These are phyloP conservation scores for Maniola jurtina DNA, from an alignment of 1,140 invertebrate genomes.

Conservation along the genomic window DNA sequence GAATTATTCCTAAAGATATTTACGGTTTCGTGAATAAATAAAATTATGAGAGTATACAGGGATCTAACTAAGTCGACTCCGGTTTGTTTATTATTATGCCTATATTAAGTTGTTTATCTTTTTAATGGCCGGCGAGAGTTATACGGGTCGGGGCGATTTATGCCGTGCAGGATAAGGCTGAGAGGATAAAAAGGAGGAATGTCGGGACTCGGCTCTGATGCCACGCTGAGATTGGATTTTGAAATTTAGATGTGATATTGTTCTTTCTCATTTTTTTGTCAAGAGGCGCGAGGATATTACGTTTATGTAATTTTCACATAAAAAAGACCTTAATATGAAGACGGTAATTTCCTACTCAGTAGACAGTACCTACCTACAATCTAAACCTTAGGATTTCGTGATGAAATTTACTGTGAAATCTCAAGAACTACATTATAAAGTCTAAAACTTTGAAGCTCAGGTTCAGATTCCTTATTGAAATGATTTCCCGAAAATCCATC, in stretches of 20 bases:
- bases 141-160: slow-evolving; percentile 73
- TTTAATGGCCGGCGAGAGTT: slow-evolving; percentile 74
- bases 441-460: no score
- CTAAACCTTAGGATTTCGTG: no score
- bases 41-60: slow-evolving; percentile 71
- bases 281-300: slow-evolving; percentile 11
- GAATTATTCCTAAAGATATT: slow-evolving; percentile 76
- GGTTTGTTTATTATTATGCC: slow-evolving; percentile 76
- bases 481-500: no score
- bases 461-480: no score
- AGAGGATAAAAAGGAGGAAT: slow-evolving; percentile 68
- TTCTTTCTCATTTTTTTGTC: slow-evolving; percentile 42
- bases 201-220: slow-evolving; percentile 59
- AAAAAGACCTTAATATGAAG: slow-evolving; percentile 11
- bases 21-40: slow-evolving; percentile 77
- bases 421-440: no score
- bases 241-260: slow-evolving; percentile 66
- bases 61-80: slow-evolving; percentile 65
- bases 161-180: slow-evolving; percentile 64
- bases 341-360: background rate
- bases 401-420: no score
- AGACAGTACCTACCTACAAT: no score
- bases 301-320: slow-evolving; percentile 23
- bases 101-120: slow-evolving; percentile 79
- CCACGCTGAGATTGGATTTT: slow-evolving; percentile 70